These are phyloP conservation scores for Chamaea fasciata DNA, from an alignment of 2,113 vertebrate genomes.

Conservation along the genomic window DNA sequence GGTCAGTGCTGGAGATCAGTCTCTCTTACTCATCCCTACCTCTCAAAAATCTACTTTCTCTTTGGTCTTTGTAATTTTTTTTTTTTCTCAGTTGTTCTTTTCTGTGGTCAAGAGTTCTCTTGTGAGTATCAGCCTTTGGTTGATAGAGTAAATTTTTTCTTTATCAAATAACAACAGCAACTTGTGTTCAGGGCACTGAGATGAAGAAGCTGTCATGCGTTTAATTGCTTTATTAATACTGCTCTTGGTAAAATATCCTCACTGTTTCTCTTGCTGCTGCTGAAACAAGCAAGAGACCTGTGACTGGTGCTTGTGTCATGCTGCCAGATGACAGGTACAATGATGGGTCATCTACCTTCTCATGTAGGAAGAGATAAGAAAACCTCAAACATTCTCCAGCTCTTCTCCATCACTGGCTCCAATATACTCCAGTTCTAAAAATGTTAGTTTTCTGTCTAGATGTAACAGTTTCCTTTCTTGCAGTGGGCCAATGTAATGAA, in stretches of 20 bases:
- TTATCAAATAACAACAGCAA: not conserved
- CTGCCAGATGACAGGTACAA: not conserved
- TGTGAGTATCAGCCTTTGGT: not conserved
- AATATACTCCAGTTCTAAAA: not conserved
- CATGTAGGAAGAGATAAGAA: not conserved
- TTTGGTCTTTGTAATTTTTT: not conserved
- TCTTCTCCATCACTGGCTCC: not conserved
- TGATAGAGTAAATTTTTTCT: not conserved
- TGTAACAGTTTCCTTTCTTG: not conserved
- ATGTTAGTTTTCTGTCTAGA: not conserved
- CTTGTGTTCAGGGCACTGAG: not conserved
- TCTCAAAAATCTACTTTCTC: not conserved
- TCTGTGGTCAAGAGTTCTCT: not conserved
- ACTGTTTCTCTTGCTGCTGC: not conserved
- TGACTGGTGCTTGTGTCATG: not conserved
- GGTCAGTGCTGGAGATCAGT: conserved; percentile 20
- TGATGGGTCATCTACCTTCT: not conserved
- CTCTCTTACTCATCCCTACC: conserved; percentile 31
- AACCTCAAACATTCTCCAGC: not conserved
- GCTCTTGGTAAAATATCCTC: not conserved
- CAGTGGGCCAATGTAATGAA: not conserved
- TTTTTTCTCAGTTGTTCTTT: not conserved
- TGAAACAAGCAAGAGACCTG: not conserved
- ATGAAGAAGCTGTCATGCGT: not conserved
- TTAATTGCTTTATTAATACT: not conserved